These are phyloP conservation scores for Piaya cayana DNA, from an alignment of 2,113 vertebrate genomes.

Conservation along the genomic window DNA sequence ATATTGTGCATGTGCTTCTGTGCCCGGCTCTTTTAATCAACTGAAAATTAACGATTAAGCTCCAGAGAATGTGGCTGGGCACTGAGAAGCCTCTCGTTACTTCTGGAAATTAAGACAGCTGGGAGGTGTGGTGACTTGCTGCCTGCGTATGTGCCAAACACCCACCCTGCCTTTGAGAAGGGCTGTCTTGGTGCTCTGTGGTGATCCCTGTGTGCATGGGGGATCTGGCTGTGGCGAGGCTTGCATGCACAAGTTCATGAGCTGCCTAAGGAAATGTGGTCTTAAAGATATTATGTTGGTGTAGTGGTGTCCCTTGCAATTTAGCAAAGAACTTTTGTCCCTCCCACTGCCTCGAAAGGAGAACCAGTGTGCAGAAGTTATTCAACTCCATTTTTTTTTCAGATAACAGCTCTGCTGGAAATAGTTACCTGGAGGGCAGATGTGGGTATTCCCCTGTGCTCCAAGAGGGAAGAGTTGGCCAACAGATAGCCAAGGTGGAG, in stretches of 20 bases:
- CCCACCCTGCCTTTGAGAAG: neutral
- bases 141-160: fast-evolving
- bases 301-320: neutral
- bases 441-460: neutral
- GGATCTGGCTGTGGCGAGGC: fast-evolving
- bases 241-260: neutral
- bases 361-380: neutral
- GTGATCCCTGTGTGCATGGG: neutral
- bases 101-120: neutral
- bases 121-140: neutral
- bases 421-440: neutral
- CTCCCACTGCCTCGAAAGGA: neutral
- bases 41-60: neutral
- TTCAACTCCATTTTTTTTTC: neutral
- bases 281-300: neutral
- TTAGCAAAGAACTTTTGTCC: neutral
- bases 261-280: neutral
- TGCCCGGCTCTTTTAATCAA: neutral
- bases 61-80: neutral
- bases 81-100: neutral
- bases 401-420: neutral
- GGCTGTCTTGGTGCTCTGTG: fast-evolving
- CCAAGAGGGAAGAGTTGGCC: neutral
- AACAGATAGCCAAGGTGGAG: neutral
- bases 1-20: fast-evolving